Evolutionary conservation across 2,888 invertebrate genomes (phyloP).

Genomic region (Diabrotica balteata): DNA sequence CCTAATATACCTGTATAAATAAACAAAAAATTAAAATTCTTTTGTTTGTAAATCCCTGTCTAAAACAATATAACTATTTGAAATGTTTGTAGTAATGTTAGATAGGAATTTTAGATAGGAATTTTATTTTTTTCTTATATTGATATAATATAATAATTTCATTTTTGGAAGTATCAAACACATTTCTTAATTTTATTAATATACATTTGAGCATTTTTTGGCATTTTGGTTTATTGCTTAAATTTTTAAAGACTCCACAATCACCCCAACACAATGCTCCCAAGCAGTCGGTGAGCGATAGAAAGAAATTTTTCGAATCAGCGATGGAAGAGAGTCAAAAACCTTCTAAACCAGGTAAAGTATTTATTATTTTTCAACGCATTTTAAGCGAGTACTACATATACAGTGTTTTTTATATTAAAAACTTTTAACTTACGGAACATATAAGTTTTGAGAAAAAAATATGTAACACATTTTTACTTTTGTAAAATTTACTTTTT

Average conservation of each 20-base stretch:
- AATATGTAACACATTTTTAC: no score
- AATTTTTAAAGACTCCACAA: slow-evolving; percentile 61
- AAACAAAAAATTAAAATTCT: no score
- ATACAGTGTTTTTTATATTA: neutral
- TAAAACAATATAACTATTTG: no score
- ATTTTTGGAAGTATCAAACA: slow-evolving; percentile 12
- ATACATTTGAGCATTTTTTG: slow-evolving; percentile 13
- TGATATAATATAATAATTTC: slow-evolving; percentile 14
- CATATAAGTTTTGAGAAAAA: no score
- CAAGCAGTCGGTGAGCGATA: slow-evolving; percentile 90
- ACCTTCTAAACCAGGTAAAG: slow-evolving; percentile 81
- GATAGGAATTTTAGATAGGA: no score
- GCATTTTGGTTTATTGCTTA: slow-evolving; percentile 24
- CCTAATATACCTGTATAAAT: no score
- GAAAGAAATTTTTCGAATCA: slow-evolving; percentile 94
- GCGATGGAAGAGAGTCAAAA: slow-evolving; percentile 93
- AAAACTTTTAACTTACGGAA: no score
- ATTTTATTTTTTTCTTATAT: neutral
- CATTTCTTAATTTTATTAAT: slow-evolving; percentile 13
- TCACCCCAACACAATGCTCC: slow-evolving; percentile 76
- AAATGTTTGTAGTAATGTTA: no score
- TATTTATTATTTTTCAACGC: slow-evolving; percentile 15
- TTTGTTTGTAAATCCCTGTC: no score
- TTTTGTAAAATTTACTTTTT: no score
- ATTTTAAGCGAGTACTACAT: neutral